phyloP scores from a whole-genome alignment of 2,888 invertebrate genomes.

The Drosophila tanythrix region DNA sequence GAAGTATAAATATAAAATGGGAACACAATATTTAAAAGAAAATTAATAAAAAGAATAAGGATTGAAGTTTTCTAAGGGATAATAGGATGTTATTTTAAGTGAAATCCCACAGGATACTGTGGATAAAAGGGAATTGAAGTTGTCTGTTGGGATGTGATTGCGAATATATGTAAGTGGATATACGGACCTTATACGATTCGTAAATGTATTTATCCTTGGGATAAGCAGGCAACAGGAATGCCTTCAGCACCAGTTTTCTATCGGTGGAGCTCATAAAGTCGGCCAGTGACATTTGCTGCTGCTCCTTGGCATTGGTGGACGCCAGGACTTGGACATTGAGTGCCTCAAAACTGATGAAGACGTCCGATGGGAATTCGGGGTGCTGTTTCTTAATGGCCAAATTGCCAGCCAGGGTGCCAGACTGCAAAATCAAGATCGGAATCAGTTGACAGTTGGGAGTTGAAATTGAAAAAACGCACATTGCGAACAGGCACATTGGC shows the following conservation, averaged over 20 bases:
- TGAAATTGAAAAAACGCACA: slow-evolving; percentile 84
- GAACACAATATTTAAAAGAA: not conserved
- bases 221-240: slow-evolving; percentile 87
- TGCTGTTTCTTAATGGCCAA: slow-evolving; percentile 89
- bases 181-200: slow-evolving; percentile 88
- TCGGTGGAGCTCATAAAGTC: slow-evolving; percentile 88
- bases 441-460: not conserved
- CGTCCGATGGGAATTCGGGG: slow-evolving; percentile 89
- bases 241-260: slow-evolving; percentile 87
- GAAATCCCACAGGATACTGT: not conserved
- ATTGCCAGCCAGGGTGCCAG: slow-evolving; percentile 90
- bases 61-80: too few species aligned
- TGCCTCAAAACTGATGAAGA: slow-evolving; percentile 86
- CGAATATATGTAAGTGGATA: slow-evolving; percentile 66
- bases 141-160: not conserved
- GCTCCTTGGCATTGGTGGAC: slow-evolving; percentile 77
- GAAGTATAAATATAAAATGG: not conserved
- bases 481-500: slow-evolving; percentile 89
- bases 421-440: slow-evolving; percentile 80
- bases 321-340: slow-evolving; percentile 70
- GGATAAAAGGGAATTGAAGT: not conserved
- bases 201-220: slow-evolving; percentile 86
- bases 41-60: not conserved
- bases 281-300: slow-evolving; percentile 85
- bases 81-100: not conserved